These are phyloP conservation scores for Pristionchus maxplancki DNA, from an alignment of 2,888 invertebrate genomes.

Conservation along the genomic window DNA sequence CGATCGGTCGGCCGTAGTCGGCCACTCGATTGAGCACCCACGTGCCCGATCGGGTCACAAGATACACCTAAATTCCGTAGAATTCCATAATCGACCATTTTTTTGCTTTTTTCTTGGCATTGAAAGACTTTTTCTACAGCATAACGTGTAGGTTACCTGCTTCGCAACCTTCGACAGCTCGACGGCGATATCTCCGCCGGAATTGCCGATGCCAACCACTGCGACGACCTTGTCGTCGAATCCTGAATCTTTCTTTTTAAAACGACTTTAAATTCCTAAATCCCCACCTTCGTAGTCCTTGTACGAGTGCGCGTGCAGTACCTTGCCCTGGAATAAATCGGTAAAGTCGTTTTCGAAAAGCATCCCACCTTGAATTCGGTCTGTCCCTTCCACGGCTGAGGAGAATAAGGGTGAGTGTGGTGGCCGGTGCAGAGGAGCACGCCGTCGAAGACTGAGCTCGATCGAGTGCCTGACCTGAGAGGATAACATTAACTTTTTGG, in stretches of 20 bases:
- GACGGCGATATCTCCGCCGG: conserved; percentile 80
- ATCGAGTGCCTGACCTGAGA: too few species aligned
- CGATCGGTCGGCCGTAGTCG: conserved; percentile 71
- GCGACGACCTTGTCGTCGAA: conserved; percentile 78
- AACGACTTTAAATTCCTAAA: too few species aligned
- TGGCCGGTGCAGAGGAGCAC: conserved; percentile 81
- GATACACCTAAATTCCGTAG: conserved; percentile 78
- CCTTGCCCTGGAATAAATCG: too few species aligned
- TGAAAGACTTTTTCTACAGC: too few species aligned
- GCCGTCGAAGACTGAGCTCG: conserved; percentile 79
- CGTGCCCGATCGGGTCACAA: conserved; percentile 80
- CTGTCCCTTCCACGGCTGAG: conserved; percentile 72
- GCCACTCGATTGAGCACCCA: conserved; percentile 80
- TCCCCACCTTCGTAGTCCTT: conserved; percentile 67
- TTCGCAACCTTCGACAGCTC: conserved; percentile 78
- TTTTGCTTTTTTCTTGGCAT: not conserved
- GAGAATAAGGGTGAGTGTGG: conserved; percentile 79
- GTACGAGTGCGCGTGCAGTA: conserved; percentile 77
- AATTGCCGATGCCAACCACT: conserved; percentile 80
- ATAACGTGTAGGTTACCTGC: too few species aligned
- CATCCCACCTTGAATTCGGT: conserved; percentile 73
- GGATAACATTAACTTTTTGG: too few species aligned
- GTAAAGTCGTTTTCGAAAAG: too few species aligned
- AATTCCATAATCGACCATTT: too few species aligned
- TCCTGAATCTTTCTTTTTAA: too few species aligned